phyloP scores from a whole-genome alignment of 2,888 invertebrate species.

The Eledone cirrhosa region DNA sequence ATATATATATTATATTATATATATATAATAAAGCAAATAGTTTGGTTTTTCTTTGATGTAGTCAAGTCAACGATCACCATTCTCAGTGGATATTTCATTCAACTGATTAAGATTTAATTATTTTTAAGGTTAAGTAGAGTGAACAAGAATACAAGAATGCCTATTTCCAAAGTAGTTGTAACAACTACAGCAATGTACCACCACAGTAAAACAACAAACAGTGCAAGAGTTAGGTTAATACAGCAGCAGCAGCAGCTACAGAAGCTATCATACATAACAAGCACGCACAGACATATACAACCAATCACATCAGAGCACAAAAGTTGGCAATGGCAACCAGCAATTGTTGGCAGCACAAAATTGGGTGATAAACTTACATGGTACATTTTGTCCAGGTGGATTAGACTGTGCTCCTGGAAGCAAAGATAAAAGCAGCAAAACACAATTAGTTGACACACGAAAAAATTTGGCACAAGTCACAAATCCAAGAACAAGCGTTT shows the following conservation, averaged over 20 bases:
- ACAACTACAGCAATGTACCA: constrained; percentile 18
- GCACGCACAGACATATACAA: constrained; percentile 3
- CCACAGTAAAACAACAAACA: constrained; percentile 22
- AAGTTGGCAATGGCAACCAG: constrained; percentile 24
- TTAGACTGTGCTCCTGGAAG: constrained; percentile 48
- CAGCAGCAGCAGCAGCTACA: constrained; percentile 24
- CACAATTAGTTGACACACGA: constrained; percentile 39
- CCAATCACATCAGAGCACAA: constrained; percentile 22
- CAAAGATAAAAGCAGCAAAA: constrained; percentile 36
- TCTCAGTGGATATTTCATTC: not conserved
- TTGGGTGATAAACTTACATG: constrained; percentile 47
- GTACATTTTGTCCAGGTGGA: constrained; percentile 49
- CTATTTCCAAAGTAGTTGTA: not conserved
- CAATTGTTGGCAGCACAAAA: constrained; percentile 20
- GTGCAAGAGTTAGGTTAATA: constrained; percentile 5
- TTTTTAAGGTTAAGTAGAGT: not conserved
- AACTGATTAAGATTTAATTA: not conserved
- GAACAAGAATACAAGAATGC: constrained; percentile 28
- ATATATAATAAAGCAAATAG: too few relatives aligned
- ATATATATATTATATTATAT: too few relatives aligned
- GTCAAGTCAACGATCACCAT: too few relatives aligned
- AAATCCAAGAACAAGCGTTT: constrained; percentile 12
- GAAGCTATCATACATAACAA: constrained; percentile 24
- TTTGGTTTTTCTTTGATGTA: too few relatives aligned
- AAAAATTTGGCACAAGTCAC: constrained; percentile 18